These are phyloP conservation scores for Magallana nippona DNA, from an alignment of 2,888 invertebrate species.

Conservation along the genomic window DNA sequence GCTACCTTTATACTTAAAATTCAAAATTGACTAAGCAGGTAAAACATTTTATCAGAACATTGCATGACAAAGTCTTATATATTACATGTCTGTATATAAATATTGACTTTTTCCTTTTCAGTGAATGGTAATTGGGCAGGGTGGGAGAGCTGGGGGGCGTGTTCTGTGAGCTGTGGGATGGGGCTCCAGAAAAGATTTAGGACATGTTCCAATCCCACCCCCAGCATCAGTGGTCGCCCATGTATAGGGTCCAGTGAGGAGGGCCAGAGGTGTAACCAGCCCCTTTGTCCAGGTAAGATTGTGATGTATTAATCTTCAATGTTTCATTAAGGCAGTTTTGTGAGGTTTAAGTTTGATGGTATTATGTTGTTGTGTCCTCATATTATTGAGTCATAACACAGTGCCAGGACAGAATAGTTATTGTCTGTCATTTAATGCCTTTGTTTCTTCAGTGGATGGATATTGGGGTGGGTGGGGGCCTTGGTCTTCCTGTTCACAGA, in stretches of 20 bases:
- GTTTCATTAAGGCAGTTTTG: not conserved
- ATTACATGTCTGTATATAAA: not conserved
- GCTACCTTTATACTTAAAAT: too few relatives aligned
- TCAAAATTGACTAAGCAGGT: too few relatives aligned
- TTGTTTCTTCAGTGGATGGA: slow-evolving; percentile 77
- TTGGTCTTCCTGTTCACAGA: slow-evolving; percentile 83
- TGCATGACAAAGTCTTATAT: too few relatives aligned
- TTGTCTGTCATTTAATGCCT: not conserved
- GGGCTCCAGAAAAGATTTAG: slow-evolving; percentile 72
- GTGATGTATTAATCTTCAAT: not conserved
- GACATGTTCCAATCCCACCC: slow-evolving; percentile 74
- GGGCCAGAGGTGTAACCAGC: slow-evolving; percentile 75
- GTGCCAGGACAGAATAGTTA: too few relatives aligned
- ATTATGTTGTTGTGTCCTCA: too few relatives aligned
- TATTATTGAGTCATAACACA: too few relatives aligned
- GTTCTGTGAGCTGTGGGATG: slow-evolving; percentile 76
- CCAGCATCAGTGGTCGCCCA: slow-evolving; percentile 72
- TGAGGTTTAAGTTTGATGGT: not conserved
- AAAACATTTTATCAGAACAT: too few relatives aligned
- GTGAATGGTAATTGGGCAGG: slow-evolving; percentile 76
- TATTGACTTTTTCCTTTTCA: slow-evolving; percentile 47
- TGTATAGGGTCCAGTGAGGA: slow-evolving; percentile 75
- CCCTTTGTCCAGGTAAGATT: slow-evolving; percentile 75
- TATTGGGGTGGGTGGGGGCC: slow-evolving; percentile 82
- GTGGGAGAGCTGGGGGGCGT: slow-evolving; percentile 76